A percentile compares a stretch with the other conserved stretches of the same genome.
These are phyloP conservation scores for Limnodromus scolopaceus DNA, from an alignment of 2,797 vertebrate species.

Conservation along the genomic window DNA sequence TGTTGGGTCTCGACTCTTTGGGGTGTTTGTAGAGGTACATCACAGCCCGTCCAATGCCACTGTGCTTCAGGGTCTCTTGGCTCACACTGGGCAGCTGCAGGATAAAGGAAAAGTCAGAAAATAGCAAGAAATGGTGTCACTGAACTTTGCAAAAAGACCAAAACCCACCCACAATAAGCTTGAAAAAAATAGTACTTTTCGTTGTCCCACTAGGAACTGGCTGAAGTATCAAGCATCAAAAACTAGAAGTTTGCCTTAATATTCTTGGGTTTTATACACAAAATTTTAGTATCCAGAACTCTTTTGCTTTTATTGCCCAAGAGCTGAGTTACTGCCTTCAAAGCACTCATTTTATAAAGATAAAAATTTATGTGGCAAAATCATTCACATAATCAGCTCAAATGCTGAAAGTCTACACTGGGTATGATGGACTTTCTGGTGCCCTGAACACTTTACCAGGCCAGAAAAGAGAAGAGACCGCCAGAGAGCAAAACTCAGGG, in stretches of 20 bases:
- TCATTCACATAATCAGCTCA: neutral
- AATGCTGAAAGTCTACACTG: neutral
- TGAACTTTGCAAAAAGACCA: neutral
- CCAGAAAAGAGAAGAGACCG: neutral
- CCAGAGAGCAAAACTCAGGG: neutral
- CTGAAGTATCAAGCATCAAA: neutral
- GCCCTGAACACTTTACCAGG: neutral
- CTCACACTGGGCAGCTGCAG: slow-evolving; percentile 93
- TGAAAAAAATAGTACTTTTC: neutral
- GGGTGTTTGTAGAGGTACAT: slow-evolving; percentile 99
- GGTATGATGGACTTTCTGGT: fast-evolving
- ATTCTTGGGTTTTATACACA: neutral
- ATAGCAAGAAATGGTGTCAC: neutral
- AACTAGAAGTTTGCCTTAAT: neutral
- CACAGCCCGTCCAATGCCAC: slow-evolving; percentile 94
- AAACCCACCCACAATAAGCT: neutral
- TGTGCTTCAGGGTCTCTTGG: slow-evolving; percentile 97
- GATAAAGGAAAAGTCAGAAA: slow-evolving; percentile 16
- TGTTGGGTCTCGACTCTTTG: slow-evolving; percentile 94
- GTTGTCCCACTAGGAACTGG: neutral
- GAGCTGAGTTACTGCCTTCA: neutral
- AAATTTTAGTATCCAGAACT: neutral
- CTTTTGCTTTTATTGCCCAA: neutral
- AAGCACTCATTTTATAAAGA: neutral
- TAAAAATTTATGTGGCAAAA: neutral